These are phyloP conservation scores for Geodia barretti DNA, from an alignment of 37 sponge, comb jelly and placozoan species.

Conservation along the genomic window DNA sequence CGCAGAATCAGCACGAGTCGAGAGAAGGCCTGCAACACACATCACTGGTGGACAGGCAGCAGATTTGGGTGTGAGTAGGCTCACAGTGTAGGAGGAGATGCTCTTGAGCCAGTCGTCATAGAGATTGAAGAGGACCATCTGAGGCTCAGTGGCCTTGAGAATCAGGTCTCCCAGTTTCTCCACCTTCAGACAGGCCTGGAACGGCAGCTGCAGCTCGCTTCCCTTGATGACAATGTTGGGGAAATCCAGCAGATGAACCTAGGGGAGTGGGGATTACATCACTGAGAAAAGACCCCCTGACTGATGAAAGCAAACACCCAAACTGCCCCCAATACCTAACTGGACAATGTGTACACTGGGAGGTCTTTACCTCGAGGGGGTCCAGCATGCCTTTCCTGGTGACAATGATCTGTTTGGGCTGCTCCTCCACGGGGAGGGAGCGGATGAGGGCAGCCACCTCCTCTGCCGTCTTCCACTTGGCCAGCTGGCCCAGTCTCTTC, in stretches of 20 bases:
- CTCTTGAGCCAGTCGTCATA: slow-evolving; percentile 99
- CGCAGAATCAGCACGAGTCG: slow-evolving; percentile 97
- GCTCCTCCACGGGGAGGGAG: slow-evolving; percentile 99
- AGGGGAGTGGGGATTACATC: not conserved
- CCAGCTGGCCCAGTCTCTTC: slow-evolving; percentile 99
- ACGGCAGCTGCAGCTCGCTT: slow-evolving; percentile 98
- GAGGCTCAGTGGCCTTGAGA: slow-evolving; percentile 98
- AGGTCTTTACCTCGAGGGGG: slow-evolving; percentile 88
- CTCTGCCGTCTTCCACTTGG: slow-evolving; percentile 99
- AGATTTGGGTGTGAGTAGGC: not conserved
- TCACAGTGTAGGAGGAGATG: slow-evolving; percentile 98
- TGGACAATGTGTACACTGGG: not conserved
- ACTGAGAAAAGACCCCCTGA: too few species aligned
- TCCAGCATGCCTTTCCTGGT: slow-evolving; percentile 99
- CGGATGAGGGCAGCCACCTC: slow-evolving; percentile 99
- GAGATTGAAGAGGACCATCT: slow-evolving; percentile 99
- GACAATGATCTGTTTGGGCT: slow-evolving; percentile 99
- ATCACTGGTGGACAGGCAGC: not conserved
- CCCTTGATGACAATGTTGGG: slow-evolving; percentile 99
- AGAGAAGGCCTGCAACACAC: slow-evolving; percentile 81
- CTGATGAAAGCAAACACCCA: not conserved
- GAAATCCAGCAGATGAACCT: slow-evolving; percentile 97
- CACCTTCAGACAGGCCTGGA: slow-evolving; percentile 99
- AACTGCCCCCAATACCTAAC: not conserved
- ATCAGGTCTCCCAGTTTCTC: slow-evolving; percentile 99